Percentiles rank a stretch among this genome's conserved stretches.
Conservation (phyloP, 2,888 invertebrate species). For the Drosophila villosipedis region DNA sequence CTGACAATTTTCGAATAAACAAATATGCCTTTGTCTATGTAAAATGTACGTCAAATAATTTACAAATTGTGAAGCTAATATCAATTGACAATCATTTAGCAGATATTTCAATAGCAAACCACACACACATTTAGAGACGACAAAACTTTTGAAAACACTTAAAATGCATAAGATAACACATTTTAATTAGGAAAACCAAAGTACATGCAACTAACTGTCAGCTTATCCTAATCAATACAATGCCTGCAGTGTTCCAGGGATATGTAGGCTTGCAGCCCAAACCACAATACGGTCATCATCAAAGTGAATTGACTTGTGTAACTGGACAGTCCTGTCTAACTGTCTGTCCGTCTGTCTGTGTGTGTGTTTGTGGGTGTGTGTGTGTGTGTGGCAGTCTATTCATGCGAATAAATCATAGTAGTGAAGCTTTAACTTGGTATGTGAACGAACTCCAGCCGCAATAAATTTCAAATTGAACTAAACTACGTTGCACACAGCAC, state of each 20-base stretch:
- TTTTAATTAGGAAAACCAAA: conserved; percentile 54
- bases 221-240: conserved; percentile 29
- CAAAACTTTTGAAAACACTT: conserved; percentile 31
- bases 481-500: conserved; percentile 56
- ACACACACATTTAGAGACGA: not conserved
- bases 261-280: conserved; percentile 15
- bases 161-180: conserved; percentile 57
- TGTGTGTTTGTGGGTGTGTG: conserved; percentile 1
- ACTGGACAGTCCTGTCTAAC: conserved; percentile 38
- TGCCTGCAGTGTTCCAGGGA: not conserved
- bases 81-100: conserved; percentile 14
- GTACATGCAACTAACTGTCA: conserved; percentile 13
- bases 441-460: conserved; percentile 78
- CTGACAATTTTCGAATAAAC: not conserved
- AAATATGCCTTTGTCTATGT: not conserved
- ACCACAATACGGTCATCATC: conserved; percentile 50
- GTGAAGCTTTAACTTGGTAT: conserved; percentile 74
- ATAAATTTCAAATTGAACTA: conserved; percentile 78
- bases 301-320: conserved; percentile 77
- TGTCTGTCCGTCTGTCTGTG: conserved; percentile 3
- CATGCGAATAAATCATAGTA: conserved; percentile 74
- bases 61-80: not conserved
- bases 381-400: conserved; percentile 16
- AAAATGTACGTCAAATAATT: not conserved
- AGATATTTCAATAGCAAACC: conserved; percentile 8